Base-by-base conservation (phyloP, 2,888 invertebrate genomes). In the Pomacea canaliculata region DNA sequence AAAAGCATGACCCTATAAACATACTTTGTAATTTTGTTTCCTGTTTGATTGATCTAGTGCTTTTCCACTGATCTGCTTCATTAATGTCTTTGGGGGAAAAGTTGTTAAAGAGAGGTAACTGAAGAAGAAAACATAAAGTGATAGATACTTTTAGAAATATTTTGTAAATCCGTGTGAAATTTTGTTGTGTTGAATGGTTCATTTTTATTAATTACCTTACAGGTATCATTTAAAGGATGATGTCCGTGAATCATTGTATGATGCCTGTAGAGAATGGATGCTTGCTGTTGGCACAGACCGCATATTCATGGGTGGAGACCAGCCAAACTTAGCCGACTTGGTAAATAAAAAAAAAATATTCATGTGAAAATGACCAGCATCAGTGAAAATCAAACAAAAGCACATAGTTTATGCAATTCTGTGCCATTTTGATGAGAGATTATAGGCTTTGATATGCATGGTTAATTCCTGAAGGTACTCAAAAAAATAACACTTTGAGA, bases 301-400 rank as follows among this genome's bases (percentile, higher is more conserved):
- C 82, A 94, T 94, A 82, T 99, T 97, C 90, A 93, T 96, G 92
- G 99, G 99, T 12, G 99, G 98, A 0, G 88, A 91, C 46, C 91
- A 93, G 23, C 99, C 99, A 0, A 96, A 98, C 90, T 92, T 99
- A 12, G 96, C 98, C 0, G 99, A 99, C 92, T 92, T 99, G 71
- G 92, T 92, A 83, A 85, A 87, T 13, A 9, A 13, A 73, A 46
- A 37, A 37, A 37, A 37, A 37, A n/a, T n/a, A 12, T 23, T 23
- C 23, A 23, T 23, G 23, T 23, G 23, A 23, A 23, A 23, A 23
- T 23, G 23, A 23, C 23, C 23, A 27, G 48, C 18, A 56, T n/a
- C n/a, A n/a, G 23, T 37, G 37, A 37, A 37, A 37, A 37, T 62
- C 3, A 62, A 19, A 62, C n/a, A n/a, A 7, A 19, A n/a, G 7